Evolutionary conservation across 2,888 invertebrate genomes (phyloP).

Genomic region (Apoda limacodes): DNA sequence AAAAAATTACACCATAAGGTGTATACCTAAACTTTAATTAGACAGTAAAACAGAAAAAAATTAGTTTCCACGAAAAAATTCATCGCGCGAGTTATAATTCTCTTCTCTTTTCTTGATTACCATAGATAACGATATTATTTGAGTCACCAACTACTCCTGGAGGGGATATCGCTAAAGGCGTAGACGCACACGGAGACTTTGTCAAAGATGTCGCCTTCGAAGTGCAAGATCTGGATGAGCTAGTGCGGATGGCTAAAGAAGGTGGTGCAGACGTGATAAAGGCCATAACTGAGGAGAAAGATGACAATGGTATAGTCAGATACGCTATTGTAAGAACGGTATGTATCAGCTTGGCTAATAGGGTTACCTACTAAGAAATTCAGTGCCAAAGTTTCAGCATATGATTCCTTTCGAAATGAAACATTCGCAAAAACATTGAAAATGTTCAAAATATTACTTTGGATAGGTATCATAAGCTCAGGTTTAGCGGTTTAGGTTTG

Average conservation of each 20-base stretch:
- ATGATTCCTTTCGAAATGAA: too few relatives aligned
- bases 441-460: too few relatives aligned
- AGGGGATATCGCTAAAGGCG: slow-evolving; percentile 76
- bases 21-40: not conserved
- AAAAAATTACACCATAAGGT: too few relatives aligned
- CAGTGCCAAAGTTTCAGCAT: too few relatives aligned
- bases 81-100: not conserved
- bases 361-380: too few relatives aligned
- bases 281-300: slow-evolving; percentile 88
- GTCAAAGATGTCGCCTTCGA: slow-evolving; percentile 96
- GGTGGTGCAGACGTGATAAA: slow-evolving; percentile 86
- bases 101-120: too few relatives aligned
- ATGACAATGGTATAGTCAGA: slow-evolving; percentile 83
- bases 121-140: slow-evolving; percentile 92
- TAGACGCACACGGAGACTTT: slow-evolving; percentile 92
- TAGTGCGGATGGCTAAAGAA: slow-evolving; percentile 83
- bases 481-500: too few relatives aligned
- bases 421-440: too few relatives aligned
- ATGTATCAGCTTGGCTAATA: too few relatives aligned
- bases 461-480: too few relatives aligned
- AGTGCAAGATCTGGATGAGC: slow-evolving; percentile 89
- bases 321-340: slow-evolving; percentile 94
- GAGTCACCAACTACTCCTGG: slow-evolving; percentile 83
- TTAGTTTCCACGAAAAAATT: not conserved
- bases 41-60: not conserved